Conservation (phyloP, 2,113 vertebrate genomes). For the Puffinus mauretanicus region DNA sequence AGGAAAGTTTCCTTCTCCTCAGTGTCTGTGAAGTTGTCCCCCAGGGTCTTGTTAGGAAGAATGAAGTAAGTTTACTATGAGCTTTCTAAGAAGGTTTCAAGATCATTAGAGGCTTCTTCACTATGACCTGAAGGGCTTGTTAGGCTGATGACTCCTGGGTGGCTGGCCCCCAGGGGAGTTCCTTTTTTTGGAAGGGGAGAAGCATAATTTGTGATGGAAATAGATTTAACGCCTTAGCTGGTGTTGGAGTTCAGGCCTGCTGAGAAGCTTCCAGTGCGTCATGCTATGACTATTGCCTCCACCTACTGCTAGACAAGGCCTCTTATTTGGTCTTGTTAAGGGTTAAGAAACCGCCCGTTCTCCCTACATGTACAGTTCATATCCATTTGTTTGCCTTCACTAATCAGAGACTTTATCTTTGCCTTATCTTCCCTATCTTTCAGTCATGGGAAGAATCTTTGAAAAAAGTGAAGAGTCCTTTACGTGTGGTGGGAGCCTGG, state of each 20-base stretch:
- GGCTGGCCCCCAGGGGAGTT: background rate
- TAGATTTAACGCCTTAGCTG: background rate
- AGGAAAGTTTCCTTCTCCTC: conserved; percentile 23
- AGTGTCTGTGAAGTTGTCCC: background rate
- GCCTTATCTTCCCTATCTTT: background rate
- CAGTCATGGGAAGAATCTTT: background rate
- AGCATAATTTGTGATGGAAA: background rate
- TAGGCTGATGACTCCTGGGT: background rate
- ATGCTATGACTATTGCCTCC: background rate
- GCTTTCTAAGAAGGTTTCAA: background rate
- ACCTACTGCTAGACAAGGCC: background rate
- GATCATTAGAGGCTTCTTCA: background rate
- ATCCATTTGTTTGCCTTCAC: background rate
- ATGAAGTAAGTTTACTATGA: background rate
- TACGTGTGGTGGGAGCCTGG: background rate
- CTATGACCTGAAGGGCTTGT: background rate
- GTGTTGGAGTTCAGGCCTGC: background rate
- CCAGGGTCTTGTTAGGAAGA: conserved; percentile 11
- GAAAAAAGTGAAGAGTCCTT: background rate
- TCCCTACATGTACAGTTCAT: background rate
- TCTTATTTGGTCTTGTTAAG: background rate
- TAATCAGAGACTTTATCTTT: background rate
- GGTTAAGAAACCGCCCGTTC: background rate
- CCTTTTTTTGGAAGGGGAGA: background rate
- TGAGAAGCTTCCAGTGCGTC: no score